A percentile compares a stretch with the other conserved stretches of the same genome.
phyloP scores from a whole-genome alignment of 1,140 invertebrate species.

The Drosophila leontia region DNA sequence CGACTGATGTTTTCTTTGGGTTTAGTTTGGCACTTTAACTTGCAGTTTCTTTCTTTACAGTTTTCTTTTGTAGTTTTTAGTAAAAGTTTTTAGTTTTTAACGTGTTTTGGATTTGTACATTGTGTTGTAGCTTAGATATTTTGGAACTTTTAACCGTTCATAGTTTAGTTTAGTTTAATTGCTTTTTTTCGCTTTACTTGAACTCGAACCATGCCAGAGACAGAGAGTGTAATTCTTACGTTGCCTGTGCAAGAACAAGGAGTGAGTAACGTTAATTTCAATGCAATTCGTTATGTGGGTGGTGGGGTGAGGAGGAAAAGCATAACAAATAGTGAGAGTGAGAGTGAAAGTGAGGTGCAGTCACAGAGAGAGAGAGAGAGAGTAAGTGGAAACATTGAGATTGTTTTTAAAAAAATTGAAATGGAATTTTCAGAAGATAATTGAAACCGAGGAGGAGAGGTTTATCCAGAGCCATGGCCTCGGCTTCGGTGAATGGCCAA shows the following conservation, averaged over 20 bases:
- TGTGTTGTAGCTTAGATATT: conserved; percentile 17
- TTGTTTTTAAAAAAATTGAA: conserved; percentile 25
- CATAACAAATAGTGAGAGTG: conserved; percentile 19
- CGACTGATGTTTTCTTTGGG: conserved; percentile 13
- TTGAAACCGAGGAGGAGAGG: conserved; percentile 18
- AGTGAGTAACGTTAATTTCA: conserved; percentile 36
- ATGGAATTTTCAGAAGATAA: conserved; percentile 15
- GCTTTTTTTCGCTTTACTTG: conserved; percentile 19
- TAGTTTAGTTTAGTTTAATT: conserved; percentile 14
- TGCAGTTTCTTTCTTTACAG: conserved; percentile 5
- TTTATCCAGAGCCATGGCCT: conserved; percentile 29
- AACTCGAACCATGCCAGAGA: conserved; percentile 46
- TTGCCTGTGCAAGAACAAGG: conserved; percentile 47
- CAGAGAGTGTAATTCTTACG: conserved; percentile 30
- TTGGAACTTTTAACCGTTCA: conserved; percentile 50
- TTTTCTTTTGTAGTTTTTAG: conserved; percentile 8
- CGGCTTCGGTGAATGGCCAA: conserved; percentile 30
- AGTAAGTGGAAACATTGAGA: conserved; percentile 40
- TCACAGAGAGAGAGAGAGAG: conserved; percentile 25
- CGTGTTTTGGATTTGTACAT: conserved; percentile 49
- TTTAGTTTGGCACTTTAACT: conserved; percentile 31
- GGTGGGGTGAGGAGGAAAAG: conserved; percentile 23
- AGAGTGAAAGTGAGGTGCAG: conserved; percentile 54
- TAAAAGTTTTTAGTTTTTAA: conserved; percentile 39
- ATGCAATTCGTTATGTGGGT: conserved; percentile 32